Conservation (phyloP, 1,140 invertebrate genomes). For the Holcopasites calliopsidis region DNA sequence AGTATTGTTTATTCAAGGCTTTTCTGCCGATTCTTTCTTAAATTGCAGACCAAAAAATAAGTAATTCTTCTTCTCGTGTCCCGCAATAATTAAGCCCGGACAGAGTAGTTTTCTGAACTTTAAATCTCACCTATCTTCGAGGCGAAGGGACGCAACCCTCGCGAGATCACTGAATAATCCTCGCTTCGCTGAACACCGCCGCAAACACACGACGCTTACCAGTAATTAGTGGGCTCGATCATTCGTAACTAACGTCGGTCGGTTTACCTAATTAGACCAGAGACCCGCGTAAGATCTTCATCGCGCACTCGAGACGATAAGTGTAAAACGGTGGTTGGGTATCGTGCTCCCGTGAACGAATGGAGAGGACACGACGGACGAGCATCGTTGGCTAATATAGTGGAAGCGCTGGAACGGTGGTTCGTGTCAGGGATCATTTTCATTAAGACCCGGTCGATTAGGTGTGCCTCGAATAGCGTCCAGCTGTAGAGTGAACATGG, state of each 20-base stretch:
- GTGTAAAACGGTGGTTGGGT: neutral
- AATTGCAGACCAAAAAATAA: no score
- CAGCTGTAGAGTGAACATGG: slow-evolving; percentile 59
- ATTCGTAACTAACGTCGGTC: neutral
- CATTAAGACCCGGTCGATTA: slow-evolving; percentile 68
- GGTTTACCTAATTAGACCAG: slow-evolving; percentile 13
- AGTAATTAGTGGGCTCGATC: slow-evolving; percentile 12
- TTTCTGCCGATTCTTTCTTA: no score
- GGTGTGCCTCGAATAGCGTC: slow-evolving; percentile 58
- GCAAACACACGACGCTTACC: neutral
- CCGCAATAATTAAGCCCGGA: no score
- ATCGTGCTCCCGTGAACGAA: slow-evolving; percentile 25
- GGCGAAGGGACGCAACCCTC: no score
- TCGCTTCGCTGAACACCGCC: neutral
- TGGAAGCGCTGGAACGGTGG: slow-evolving; percentile 8
- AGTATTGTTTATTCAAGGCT: no score
- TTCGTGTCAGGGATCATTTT: slow-evolving; percentile 59
- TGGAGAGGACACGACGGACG: neutral
- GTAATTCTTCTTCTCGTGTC: no score
- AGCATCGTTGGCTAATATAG: slow-evolving; percentile 28
- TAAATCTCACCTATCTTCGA: no score
- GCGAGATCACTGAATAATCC: neutral
- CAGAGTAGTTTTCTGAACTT: no score
- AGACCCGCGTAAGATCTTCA: neutral
- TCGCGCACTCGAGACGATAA: neutral